These are phyloP conservation scores for Lucifuga dentata DNA, from an alignment of 2,113 vertebrate species.

Conservation along the genomic window DNA sequence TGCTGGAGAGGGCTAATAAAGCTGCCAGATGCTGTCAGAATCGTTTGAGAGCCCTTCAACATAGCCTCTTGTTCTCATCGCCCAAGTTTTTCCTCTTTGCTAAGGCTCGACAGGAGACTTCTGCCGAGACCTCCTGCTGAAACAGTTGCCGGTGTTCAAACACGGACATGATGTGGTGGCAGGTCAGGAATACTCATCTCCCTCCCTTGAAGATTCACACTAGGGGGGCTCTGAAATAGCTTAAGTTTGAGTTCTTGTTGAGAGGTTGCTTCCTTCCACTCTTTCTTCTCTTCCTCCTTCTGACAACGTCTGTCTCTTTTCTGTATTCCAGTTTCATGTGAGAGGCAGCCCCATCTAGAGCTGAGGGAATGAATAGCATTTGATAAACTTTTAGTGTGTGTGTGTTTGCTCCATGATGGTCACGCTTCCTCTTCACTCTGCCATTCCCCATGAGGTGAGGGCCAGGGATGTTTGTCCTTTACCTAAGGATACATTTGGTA, in stretches of 20 bases:
- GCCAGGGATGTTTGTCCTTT: slow-evolving; percentile 17
- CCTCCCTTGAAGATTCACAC: slow-evolving; percentile 25
- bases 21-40: slow-evolving; percentile 55
- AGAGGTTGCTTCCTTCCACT: slow-evolving; percentile 25
- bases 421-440: slow-evolving; percentile 36
- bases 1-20: slow-evolving; percentile 49
- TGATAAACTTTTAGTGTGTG: slow-evolving; percentile 36
- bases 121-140: slow-evolving; percentile 54
- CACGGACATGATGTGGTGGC: slow-evolving; percentile 30
- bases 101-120: slow-evolving; percentile 54
- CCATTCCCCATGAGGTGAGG: slow-evolving; percentile 21
- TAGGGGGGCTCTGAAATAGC: slow-evolving; percentile 48
- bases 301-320: slow-evolving; percentile 5
- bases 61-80: slow-evolving; percentile 39
- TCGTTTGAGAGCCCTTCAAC: slow-evolving; percentile 43
- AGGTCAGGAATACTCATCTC: slow-evolving; percentile 39
- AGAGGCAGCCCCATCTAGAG: neutral
- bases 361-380: slow-evolving; percentile 26
- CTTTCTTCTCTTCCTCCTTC: slow-evolving; percentile 7
- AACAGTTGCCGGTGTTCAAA: slow-evolving; percentile 51
- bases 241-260: slow-evolving; percentile 30
- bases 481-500: slow-evolving; percentile 12
- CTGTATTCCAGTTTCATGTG: slow-evolving; percentile 28
- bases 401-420: slow-evolving; percentile 27
- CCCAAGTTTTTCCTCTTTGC: slow-evolving; percentile 48